A percentile compares a stretch with the other conserved stretches of the same genome.
Conservation (phyloP, 2,888 invertebrate species). For the Esperia sulphurella region DNA sequence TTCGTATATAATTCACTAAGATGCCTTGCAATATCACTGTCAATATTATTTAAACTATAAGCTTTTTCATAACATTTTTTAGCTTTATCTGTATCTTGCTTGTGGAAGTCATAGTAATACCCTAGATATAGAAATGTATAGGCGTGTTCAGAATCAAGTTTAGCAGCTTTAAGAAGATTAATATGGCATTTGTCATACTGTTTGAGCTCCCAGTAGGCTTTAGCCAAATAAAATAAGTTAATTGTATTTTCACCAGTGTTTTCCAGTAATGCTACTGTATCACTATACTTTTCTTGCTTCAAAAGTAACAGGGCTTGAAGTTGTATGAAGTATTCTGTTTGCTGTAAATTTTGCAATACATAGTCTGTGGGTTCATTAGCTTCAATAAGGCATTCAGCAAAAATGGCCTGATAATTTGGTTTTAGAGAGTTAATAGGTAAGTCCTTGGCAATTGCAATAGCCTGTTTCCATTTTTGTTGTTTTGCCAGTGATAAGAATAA, state of each 20-base stretch:
- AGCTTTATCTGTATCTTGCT: conserved; percentile 84
- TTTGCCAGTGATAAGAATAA: conserved; percentile 52
- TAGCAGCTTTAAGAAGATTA: conserved; percentile 83
- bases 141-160: conserved; percentile 86
- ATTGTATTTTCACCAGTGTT: conserved; percentile 59
- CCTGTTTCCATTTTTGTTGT: conserved; percentile 76
- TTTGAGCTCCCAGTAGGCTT: conserved; percentile 78
- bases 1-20: conserved; percentile 88
- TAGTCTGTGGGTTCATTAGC: conserved; percentile 38
- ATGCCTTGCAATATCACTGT: conserved; percentile 83
- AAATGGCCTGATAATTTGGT: conserved; percentile 39
- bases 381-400: conserved; percentile 63
- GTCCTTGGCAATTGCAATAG: conserved; percentile 51
- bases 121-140: conserved; percentile 88
- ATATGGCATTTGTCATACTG: conserved; percentile 81
- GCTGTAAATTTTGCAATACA: conserved; percentile 43
- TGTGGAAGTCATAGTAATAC: conserved; percentile 82
- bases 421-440: conserved; percentile 40
- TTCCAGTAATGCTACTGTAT: conserved; percentile 77
- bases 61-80: conserved; percentile 92
- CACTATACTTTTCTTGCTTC: conserved; percentile 68
- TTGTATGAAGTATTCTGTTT: conserved; percentile 47
- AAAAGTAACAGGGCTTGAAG: conserved; percentile 72
- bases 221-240: conserved; percentile 79
- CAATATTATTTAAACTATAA: conserved; percentile 84